Evolutionary conservation across 2,113 vertebrate species (phyloP).

Genomic region (Meriones unguiculatus): DNA sequence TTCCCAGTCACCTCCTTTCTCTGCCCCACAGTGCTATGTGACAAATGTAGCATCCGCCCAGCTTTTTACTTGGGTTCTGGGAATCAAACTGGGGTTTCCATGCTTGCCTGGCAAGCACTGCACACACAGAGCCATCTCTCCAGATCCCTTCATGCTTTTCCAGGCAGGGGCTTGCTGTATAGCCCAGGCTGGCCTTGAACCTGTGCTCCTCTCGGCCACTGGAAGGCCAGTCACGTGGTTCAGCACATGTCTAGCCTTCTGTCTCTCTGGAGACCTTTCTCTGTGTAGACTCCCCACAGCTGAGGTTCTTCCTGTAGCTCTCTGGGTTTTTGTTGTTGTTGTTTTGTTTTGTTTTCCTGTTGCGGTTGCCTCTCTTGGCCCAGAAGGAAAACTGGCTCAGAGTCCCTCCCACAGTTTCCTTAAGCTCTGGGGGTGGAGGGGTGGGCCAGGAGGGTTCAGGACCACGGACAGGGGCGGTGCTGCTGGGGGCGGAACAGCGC

Average conservation of each 20-base stretch:
- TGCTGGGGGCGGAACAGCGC: fast-evolving
- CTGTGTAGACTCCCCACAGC: background rate
- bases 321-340: too few relatives aligned
- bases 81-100: background rate
- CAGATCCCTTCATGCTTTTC: background rate
- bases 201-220: background rate
- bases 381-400: slow-evolving; percentile 10
- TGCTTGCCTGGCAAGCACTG: background rate
- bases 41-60: too few relatives aligned
- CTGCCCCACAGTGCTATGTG: background rate
- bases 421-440: background rate
- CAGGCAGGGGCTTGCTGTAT: background rate
- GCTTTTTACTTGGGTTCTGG: background rate
- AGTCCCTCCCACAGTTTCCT: background rate
- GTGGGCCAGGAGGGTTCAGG: background rate
- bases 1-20: background rate
- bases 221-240: background rate
- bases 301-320: background rate
- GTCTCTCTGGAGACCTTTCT: slow-evolving; percentile 14
- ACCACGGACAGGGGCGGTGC: background rate
- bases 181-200: background rate
- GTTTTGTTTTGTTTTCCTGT: background rate
- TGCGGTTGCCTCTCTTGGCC: background rate
- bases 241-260: background rate
- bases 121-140: background rate